Percentiles rank a stretch among this genome's conserved stretches.
Evolutionary conservation across 2,888 invertebrate species (phyloP).

Genomic region (Dicyrtoma fusca): DNA sequence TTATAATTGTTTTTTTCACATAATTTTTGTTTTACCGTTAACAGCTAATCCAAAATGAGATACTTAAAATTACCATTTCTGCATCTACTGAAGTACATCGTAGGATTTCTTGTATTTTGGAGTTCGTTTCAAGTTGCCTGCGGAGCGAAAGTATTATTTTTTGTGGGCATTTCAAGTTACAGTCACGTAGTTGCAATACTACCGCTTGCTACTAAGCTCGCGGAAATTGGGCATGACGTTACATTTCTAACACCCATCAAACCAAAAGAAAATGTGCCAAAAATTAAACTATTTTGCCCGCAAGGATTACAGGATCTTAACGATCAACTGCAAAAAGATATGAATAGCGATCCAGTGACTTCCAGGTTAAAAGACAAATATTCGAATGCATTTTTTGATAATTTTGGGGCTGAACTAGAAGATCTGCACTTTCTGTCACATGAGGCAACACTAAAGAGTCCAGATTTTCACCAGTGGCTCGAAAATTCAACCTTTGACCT

Average conservation of each 20-base stretch:
- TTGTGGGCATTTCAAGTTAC: constrained; percentile 4
- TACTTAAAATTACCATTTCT: too few relatives aligned
- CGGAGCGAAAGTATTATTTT: neutral
- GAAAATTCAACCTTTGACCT: neutral
- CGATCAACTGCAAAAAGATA: neutral
- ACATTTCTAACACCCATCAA: constrained; percentile 9
- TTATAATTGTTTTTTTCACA: neutral
- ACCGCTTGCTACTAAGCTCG: neutral
- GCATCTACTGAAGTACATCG: too few relatives aligned
- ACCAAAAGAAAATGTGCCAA: neutral
- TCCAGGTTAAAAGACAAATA: neutral
- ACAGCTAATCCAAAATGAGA: neutral
- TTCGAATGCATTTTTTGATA: neutral
- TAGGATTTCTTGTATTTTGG: too few relatives aligned
- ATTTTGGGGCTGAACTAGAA: neutral
- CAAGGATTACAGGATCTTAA: neutral
- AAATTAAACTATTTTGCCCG: constrained; percentile 1
- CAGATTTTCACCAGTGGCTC: neutral
- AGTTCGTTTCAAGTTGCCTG: neutral
- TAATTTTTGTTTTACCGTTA: neutral
- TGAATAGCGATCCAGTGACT: neutral
- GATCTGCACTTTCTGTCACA: too few relatives aligned
- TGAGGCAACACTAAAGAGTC: neutral
- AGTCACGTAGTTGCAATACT: constrained; percentile 5
- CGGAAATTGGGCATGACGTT: constrained; percentile 4